phyloP scores from a whole-genome alignment of 2,888 invertebrate genomes.

The Disparrhopalites patrizii region DNA sequence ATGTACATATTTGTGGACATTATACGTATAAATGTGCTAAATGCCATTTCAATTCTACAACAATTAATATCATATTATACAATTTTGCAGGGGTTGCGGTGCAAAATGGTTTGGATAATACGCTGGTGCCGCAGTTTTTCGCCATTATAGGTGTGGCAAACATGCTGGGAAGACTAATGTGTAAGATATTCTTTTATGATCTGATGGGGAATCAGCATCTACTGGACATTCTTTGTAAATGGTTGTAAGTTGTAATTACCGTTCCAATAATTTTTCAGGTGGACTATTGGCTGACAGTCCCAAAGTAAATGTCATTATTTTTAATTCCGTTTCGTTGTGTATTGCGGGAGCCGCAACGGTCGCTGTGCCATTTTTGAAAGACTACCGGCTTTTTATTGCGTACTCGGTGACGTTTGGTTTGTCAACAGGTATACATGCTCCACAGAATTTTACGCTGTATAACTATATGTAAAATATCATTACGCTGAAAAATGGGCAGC shows the following conservation, averaged over 20 bases:
- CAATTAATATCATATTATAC: background rate
- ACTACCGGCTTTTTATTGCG: slow-evolving; percentile 65
- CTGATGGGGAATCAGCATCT: background rate
- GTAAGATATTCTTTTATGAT: background rate
- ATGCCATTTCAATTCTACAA: no score
- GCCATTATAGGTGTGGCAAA: slow-evolving; percentile 87
- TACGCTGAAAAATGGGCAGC: no score
- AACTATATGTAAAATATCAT: no score
- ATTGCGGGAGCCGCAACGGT: slow-evolving; percentile 87
- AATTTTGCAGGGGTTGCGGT: slow-evolving; percentile 20
- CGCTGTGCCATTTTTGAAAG: slow-evolving; percentile 64
- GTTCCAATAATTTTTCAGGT: background rate
- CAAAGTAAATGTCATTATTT: slow-evolving; percentile 74
- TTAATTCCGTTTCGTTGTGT: slow-evolving; percentile 85
- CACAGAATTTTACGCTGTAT: no score
- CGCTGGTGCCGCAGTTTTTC: slow-evolving; percentile 65
- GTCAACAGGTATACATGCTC: slow-evolving; percentile 83
- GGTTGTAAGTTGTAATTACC: background rate
- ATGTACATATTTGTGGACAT: no score
- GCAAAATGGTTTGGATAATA: slow-evolving; percentile 54
- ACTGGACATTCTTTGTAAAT: background rate
- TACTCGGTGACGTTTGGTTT: slow-evolving; percentile 85
- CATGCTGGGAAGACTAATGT: slow-evolving; percentile 75
- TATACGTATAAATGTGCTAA: no score
- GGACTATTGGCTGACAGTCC: slow-evolving; percentile 66